phyloP scores from a whole-genome alignment of 2,888 invertebrate genomes.

The Ornithoptera alexandrae region DNA sequence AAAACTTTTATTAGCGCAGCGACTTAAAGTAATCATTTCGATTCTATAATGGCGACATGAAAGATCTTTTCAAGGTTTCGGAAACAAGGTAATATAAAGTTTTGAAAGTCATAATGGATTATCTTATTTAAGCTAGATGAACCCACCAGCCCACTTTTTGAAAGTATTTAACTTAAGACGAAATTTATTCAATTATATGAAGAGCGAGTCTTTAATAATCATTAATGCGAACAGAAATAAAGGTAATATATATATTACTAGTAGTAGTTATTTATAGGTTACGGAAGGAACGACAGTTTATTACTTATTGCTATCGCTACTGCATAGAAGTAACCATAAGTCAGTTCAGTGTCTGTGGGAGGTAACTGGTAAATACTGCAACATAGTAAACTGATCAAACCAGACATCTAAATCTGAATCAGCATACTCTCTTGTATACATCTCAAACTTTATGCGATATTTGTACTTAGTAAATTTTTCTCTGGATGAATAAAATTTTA shows the following conservation, averaged over 20 bases:
- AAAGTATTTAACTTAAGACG: too few relatives aligned
- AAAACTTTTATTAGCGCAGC: background rate
- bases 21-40: background rate
- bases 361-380: background rate
- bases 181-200: too few relatives aligned
- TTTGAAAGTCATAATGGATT: too few relatives aligned
- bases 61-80: background rate
- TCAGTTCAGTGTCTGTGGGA: slow-evolving; percentile 11
- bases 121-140: too few relatives aligned
- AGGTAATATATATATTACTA: too few relatives aligned
- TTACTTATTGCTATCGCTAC: slow-evolving; percentile 18
- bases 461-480: background rate
- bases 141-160: too few relatives aligned
- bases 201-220: too few relatives aligned
- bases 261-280: background rate
- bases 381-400: slow-evolving; percentile 7
- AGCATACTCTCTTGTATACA: slow-evolving; percentile 1
- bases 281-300: slow-evolving; percentile 20
- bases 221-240: too few relatives aligned
- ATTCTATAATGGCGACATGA: background rate
- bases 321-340: slow-evolving; percentile 21
- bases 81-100: background rate
- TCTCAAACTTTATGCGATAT: background rate
- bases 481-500: background rate
- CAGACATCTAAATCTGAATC: slow-evolving; percentile 29